phyloP scores from a whole-genome alignment of 2,113 vertebrate species.

The Calyptommatus sinebrachiatus region DNA sequence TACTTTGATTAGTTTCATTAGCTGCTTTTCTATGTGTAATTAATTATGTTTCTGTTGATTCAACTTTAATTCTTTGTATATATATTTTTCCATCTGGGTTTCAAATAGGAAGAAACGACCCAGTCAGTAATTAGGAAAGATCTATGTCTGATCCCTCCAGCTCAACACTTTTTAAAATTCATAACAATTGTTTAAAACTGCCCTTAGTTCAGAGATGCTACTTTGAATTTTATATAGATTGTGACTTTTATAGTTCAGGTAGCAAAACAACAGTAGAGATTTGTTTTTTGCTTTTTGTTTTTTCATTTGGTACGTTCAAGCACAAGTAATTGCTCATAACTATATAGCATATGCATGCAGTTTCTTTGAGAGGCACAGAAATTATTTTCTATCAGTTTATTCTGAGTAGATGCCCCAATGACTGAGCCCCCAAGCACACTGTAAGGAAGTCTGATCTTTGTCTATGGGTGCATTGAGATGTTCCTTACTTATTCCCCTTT shows the following conservation, averaged over 20 bases:
- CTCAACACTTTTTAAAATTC: neutral
- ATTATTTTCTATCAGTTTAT: too few relatives aligned
- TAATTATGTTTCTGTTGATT: constrained; percentile 36
- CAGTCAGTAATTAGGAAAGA: neutral
- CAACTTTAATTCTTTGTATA: constrained; percentile 27
- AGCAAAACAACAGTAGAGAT: neutral
- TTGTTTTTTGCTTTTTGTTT: too few relatives aligned
- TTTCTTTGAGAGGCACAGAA: too few relatives aligned
- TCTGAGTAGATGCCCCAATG: too few relatives aligned
- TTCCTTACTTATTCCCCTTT: too few relatives aligned
- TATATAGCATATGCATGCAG: too few relatives aligned
- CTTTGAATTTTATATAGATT: neutral
- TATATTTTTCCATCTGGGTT: constrained; percentile 7
- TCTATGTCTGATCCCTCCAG: neutral
- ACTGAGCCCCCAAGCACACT: too few relatives aligned
- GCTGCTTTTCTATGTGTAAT: constrained; percentile 15
- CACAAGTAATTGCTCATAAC: too few relatives aligned
- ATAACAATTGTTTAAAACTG: neutral
- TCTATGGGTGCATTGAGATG: too few relatives aligned
- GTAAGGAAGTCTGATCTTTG: too few relatives aligned
- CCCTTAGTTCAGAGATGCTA: neutral
- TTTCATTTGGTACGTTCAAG: neutral
- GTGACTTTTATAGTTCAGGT: neutral
- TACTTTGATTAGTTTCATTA: constrained; percentile 19
- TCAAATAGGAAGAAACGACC: neutral